Evolutionary conservation across 1,140 invertebrate genomes (phyloP).

Genomic region (Paraescarpia echinospica): DNA sequence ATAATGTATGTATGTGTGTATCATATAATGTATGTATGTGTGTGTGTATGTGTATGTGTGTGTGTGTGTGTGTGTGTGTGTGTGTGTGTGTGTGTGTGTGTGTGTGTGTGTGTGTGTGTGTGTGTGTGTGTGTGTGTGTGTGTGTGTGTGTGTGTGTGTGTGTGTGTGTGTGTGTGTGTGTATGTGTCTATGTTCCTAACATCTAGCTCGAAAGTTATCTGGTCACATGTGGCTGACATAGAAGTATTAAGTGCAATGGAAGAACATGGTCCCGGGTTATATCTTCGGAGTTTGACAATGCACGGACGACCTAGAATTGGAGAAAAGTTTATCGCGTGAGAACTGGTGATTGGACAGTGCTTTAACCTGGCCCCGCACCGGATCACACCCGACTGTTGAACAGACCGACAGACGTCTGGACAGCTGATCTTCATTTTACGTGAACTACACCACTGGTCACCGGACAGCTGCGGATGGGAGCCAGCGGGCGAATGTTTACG

Average conservation of each 20-base stretch:
- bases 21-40: conserved; percentile 10
- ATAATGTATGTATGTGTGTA: background rate
- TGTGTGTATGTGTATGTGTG: background rate
- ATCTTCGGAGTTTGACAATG: too few relatives aligned
- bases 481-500: background rate
- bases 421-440: background rate
- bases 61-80: too few relatives aligned
- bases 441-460: background rate
- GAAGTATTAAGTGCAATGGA: background rate
- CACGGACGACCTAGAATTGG: background rate
- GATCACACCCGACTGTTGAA: background rate
- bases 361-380: background rate
- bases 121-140: background rate
- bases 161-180: background rate
- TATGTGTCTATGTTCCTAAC: too few relatives aligned
- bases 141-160: conserved; percentile 8
- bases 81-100: too few relatives aligned
- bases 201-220: too few relatives aligned
- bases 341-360: background rate
- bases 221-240: too few relatives aligned
- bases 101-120: too few relatives aligned
- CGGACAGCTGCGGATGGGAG: background rate
- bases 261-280: background rate
- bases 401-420: background rate
- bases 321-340: background rate